Conservation (phyloP, 2,797 vertebrate genomes). For the Aplochiton taeniatus region DNA sequence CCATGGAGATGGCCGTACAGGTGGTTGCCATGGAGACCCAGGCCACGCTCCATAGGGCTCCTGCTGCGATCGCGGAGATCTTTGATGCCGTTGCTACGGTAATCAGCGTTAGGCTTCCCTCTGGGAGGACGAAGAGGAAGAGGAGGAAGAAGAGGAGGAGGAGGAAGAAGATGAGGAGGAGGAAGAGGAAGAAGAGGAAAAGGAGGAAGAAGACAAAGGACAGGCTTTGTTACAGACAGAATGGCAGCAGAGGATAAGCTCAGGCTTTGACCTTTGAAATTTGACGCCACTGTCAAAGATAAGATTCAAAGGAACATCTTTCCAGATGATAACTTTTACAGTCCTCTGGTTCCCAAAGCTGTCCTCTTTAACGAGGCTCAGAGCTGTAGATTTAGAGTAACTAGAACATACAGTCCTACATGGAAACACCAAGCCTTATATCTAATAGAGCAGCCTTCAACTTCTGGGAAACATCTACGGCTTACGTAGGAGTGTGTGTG, state of each 20-base stretch:
- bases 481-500: not conserved
- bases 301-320: too few species aligned
- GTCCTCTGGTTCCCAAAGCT: too few species aligned
- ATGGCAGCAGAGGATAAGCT: too few species aligned
- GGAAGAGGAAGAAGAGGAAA: not conserved
- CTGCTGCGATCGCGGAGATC: conserved; percentile 87
- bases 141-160: not conserved
- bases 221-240: too few species aligned
- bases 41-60: conserved; percentile 88
- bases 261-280: too few species aligned
- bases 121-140: conserved; percentile 40
- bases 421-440: too few species aligned
- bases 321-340: too few species aligned
- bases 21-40: conserved; percentile 85
- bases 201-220: not conserved
- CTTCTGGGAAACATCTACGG: not conserved
- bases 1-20: conserved; percentile 85
- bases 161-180: not conserved
- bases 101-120: conserved; percentile 93
- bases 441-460: too few species aligned
- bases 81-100: conserved; percentile 75
- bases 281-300: too few species aligned
- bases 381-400: too few species aligned
- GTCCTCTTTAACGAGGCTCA: not conserved
- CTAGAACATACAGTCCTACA: too few species aligned